These are phyloP conservation scores for Gasteruption jaculator DNA, from an alignment of 2,888 invertebrate genomes.

Conservation along the genomic window DNA sequence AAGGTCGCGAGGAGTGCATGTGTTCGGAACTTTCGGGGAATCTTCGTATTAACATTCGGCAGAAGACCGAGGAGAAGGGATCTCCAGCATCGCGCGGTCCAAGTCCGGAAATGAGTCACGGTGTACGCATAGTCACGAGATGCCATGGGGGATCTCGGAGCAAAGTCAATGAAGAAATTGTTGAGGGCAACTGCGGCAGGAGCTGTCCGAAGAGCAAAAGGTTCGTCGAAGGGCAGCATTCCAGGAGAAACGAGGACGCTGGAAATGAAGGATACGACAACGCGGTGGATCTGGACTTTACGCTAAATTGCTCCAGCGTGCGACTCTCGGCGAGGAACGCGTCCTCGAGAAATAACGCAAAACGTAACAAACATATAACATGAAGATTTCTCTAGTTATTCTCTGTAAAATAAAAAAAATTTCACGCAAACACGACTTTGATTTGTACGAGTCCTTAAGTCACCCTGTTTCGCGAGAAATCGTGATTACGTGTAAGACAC, in stretches of 20 bases:
- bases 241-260: conserved; percentile 10
- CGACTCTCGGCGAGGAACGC: conserved; percentile 31
- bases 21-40: conserved; percentile 39
- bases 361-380: too few species aligned
- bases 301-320: conserved; percentile 41
- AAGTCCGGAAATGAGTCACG: conserved; percentile 46
- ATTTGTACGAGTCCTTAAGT: too few species aligned
- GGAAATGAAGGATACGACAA: conserved; percentile 28
- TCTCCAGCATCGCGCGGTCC: conserved; percentile 25
- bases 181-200: conserved; percentile 2
- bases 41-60: conserved; percentile 35
- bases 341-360: too few species aligned
- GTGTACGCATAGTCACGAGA: conserved; percentile 44
- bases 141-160: conserved; percentile 28
- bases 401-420: too few species aligned
- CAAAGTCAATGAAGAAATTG: conserved; percentile 6
- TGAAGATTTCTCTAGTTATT: too few species aligned
- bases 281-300: conserved; percentile 40
- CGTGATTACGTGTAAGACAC: too few species aligned
- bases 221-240: conserved; percentile 9
- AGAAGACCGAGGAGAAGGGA: conserved; percentile 31
- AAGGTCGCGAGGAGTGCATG: conserved; percentile 29
- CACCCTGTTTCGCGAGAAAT: too few species aligned
- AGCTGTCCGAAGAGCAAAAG: conserved; percentile 8
- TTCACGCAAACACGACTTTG: too few species aligned